phyloP scores from a whole-genome alignment of 2,888 invertebrate species.

The Xestobium rufovillosum region DNA sequence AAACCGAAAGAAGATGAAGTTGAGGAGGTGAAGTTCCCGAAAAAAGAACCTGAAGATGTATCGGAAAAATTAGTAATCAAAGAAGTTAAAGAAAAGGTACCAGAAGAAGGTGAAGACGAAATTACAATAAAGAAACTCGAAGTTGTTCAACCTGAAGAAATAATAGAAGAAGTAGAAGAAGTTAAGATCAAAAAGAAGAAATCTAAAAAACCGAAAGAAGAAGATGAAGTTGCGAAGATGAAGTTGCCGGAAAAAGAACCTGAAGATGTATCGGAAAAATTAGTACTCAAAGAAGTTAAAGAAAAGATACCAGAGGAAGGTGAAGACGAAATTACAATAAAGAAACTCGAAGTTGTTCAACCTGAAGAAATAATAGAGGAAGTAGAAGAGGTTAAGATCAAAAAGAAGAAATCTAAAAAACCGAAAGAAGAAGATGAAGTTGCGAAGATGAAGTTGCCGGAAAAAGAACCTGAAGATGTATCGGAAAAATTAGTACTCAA shows the following conservation, averaged over 20 bases:
- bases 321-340: slow-evolving; percentile 44
- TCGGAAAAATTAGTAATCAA: slow-evolving; percentile 5
- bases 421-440: too few species aligned
- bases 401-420: slow-evolving; percentile 39
- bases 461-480: too few species aligned
- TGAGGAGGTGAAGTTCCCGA: slow-evolving; percentile 30
- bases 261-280: slow-evolving; percentile 19
- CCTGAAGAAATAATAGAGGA: too few species aligned
- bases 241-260: slow-evolving; percentile 39
- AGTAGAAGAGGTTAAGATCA: too few species aligned
- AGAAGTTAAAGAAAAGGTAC: slow-evolving; percentile 1
- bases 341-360: too few species aligned
- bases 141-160: not conserved
- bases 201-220: slow-evolving; percentile 23
- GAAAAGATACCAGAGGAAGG: slow-evolving; percentile 29
- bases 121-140: not conserved
- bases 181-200: slow-evolving; percentile 21
- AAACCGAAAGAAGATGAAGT: slow-evolving; percentile 30
- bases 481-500: too few species aligned
- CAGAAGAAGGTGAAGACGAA: slow-evolving; percentile 17
- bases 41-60: slow-evolving; percentile 17
- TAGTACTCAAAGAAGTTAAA: slow-evolving; percentile 17
- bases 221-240: slow-evolving; percentile 37
- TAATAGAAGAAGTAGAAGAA: slow-evolving; percentile 17
- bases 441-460: too few species aligned